Percentiles rank a stretch among this genome's conserved stretches.
phyloP scores from a whole-genome alignment of 2,888 invertebrate species.

The Ormyrus labotus region DNA sequence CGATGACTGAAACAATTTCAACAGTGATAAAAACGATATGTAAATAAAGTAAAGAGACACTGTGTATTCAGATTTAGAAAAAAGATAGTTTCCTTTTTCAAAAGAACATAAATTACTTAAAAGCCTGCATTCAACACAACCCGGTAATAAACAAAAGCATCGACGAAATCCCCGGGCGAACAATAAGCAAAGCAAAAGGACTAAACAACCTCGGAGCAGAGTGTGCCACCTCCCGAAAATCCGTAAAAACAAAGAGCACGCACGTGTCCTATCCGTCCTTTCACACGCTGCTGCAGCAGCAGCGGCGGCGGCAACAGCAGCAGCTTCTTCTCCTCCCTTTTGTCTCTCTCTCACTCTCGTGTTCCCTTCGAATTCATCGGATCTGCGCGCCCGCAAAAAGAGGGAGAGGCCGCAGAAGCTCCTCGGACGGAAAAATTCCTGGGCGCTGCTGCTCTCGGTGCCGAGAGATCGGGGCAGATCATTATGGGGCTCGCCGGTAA shows the following conservation, averaged over 20 bases:
- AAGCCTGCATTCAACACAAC: too few relatives aligned
- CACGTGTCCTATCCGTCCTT: slow-evolving; percentile 29
- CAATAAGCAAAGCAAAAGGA: too few relatives aligned
- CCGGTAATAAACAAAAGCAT: not conserved
- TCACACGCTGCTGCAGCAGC: slow-evolving; percentile 18
- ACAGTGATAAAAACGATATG: too few relatives aligned
- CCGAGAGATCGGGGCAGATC: slow-evolving; percentile 71
- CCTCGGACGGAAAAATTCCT: slow-evolving; percentile 67
- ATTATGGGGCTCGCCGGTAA: slow-evolving; percentile 68
- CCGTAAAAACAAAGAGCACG: not conserved
- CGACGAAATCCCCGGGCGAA: not conserved
- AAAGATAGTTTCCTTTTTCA: too few relatives aligned
- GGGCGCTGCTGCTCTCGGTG: slow-evolving; percentile 53
- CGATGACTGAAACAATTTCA: too few relatives aligned
- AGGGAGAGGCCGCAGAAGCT: slow-evolving; percentile 31
- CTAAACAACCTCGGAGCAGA: too few relatives aligned
- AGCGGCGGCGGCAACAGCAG: not conserved
- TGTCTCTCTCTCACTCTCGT: slow-evolving; percentile 10
- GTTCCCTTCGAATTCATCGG: slow-evolving; percentile 16
- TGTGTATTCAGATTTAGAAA: too few relatives aligned
- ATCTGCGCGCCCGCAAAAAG: slow-evolving; percentile 37
- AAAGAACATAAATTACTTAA: too few relatives aligned
- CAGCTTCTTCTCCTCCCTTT: slow-evolving; percentile 22
- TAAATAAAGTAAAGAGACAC: too few relatives aligned
- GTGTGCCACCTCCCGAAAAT: too few relatives aligned